Evolutionary conservation across 1,140 invertebrate species (phyloP).

Genomic region (Euglossa dilemma): DNA sequence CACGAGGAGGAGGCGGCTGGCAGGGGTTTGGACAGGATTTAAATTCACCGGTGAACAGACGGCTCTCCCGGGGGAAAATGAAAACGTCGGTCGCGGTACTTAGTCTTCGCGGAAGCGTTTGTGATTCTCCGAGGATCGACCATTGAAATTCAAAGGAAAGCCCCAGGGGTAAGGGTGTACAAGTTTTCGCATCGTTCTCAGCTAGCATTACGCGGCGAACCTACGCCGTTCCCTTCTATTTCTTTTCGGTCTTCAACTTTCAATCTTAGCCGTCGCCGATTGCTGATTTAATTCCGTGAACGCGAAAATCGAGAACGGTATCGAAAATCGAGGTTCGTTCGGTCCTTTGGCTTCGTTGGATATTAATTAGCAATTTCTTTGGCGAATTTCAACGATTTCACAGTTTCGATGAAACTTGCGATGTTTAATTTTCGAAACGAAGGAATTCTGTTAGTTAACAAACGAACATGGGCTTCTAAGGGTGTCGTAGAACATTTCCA

Average conservation of each 20-base stretch:
- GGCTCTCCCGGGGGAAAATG: constrained; percentile 28
- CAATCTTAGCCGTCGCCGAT: neutral
- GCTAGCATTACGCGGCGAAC: constrained; percentile 9
- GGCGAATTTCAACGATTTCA: neutral
- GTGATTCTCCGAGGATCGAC: constrained; percentile 52
- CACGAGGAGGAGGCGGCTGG: neutral
- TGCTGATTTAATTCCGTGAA: constrained; percentile 42
- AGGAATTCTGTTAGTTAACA: too few species aligned
- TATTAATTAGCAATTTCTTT: constrained; percentile 7
- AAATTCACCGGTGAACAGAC: constrained; percentile 30
- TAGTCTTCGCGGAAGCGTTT: constrained; percentile 35
- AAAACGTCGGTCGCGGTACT: constrained; percentile 49
- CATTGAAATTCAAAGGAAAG: constrained; percentile 62
- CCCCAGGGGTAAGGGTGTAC: constrained; percentile 17
- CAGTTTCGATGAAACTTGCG: too few species aligned
- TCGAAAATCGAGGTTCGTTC: neutral
- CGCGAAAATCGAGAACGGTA: neutral
- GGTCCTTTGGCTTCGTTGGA: neutral
- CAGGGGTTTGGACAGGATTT: neutral
- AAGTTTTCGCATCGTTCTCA: constrained; percentile 37
- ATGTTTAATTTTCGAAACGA: too few species aligned
- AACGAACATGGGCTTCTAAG: too few species aligned
- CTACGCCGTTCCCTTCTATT: constrained; percentile 5
- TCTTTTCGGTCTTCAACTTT: constrained; percentile 41
- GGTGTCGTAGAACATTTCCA: too few species aligned